Evolutionary conservation across 2,888 invertebrate species (phyloP).

Genomic region (Synanthedon vespiformis): DNA sequence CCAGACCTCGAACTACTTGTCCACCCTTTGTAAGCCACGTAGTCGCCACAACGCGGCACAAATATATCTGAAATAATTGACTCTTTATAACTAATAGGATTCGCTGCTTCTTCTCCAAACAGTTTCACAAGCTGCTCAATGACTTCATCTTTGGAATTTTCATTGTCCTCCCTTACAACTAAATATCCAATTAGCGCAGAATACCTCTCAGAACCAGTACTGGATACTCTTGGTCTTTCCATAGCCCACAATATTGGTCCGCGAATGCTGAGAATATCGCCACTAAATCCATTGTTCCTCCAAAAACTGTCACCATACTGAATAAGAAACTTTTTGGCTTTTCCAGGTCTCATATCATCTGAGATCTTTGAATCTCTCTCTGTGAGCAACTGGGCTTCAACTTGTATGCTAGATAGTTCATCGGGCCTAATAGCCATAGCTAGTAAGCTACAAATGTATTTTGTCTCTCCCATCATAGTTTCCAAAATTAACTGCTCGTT

Average conservation of each 20-base stretch:
- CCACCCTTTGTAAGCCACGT: slow-evolving; percentile 31
- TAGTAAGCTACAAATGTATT: slow-evolving; percentile 47
- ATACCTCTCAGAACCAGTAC: slow-evolving; percentile 34
- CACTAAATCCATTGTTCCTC: slow-evolving; percentile 46
- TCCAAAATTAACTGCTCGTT: slow-evolving; percentile 46
- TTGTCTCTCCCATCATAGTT: slow-evolving; percentile 44
- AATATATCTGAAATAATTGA: slow-evolving; percentile 37
- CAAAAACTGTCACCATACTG: slow-evolving; percentile 51
- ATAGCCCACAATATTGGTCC: slow-evolving; percentile 64
- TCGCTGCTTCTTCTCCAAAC: slow-evolving; percentile 42
- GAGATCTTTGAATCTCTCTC: slow-evolving; percentile 21
- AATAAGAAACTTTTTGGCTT: slow-evolving; percentile 40
- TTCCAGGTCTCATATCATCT: slow-evolving; percentile 29
- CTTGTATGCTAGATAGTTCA: slow-evolving; percentile 36
- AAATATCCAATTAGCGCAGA: slow-evolving; percentile 43
- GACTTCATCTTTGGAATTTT: slow-evolving; percentile 30
- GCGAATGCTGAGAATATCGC: slow-evolving; percentile 52
- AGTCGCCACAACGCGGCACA: slow-evolving; percentile 52
- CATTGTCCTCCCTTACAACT: slow-evolving; percentile 17
- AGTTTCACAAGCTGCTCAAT: slow-evolving; percentile 43
- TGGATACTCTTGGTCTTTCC: slow-evolving; percentile 40
- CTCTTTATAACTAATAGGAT: slow-evolving; percentile 41
- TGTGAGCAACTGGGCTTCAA: slow-evolving; percentile 39
- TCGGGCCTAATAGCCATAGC: slow-evolving; percentile 58
- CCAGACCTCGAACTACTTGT: slow-evolving; percentile 11